Conservation (phyloP, 2,888 invertebrate species). For the Crocallis elinguaria region DNA sequence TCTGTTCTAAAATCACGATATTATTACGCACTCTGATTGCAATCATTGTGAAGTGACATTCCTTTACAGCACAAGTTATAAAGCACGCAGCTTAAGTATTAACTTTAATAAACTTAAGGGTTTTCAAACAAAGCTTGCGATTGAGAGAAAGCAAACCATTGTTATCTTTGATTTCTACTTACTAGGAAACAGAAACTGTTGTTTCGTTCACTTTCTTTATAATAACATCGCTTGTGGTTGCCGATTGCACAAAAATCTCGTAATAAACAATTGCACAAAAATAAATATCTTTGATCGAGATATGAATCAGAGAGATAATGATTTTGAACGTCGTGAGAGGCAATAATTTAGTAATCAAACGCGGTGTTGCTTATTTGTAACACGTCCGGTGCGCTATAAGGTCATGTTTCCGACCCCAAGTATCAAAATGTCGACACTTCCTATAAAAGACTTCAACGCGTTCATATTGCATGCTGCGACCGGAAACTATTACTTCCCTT, state of each 20-base stretch:
- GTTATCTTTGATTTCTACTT: conserved; percentile 4
- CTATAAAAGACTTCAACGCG: conserved; percentile 33
- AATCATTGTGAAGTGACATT: conserved; percentile 13
- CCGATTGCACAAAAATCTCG: not conserved
- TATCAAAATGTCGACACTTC: conserved; percentile 32
- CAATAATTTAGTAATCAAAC: conserved; percentile 30
- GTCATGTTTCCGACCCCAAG: conserved; percentile 34
- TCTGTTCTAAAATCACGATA: conserved; percentile 3
- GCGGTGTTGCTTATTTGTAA: conserved; percentile 23
- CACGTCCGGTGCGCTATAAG: conserved; percentile 34
- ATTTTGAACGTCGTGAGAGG: conserved; percentile 1
- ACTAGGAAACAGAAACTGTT: not conserved
- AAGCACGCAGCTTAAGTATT: not conserved
- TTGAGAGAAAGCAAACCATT: conserved; percentile 8
- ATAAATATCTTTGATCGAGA: conserved; percentile 10
- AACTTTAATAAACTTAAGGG: not conserved
- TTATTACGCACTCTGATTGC: conserved; percentile 16
- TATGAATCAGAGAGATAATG: conserved; percentile 12
- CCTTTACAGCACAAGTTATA: not conserved
- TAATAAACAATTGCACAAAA: conserved; percentile 11
- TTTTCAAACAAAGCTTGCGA: not conserved
- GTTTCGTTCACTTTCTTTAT: conserved; percentile 3
- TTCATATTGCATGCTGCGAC: conserved; percentile 1
- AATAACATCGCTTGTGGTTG: too few species aligned
- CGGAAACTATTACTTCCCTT: conserved; percentile 8